Conservation (phyloP, 2,888 invertebrate genomes). For the Listrodromus nycthemerus region DNA sequence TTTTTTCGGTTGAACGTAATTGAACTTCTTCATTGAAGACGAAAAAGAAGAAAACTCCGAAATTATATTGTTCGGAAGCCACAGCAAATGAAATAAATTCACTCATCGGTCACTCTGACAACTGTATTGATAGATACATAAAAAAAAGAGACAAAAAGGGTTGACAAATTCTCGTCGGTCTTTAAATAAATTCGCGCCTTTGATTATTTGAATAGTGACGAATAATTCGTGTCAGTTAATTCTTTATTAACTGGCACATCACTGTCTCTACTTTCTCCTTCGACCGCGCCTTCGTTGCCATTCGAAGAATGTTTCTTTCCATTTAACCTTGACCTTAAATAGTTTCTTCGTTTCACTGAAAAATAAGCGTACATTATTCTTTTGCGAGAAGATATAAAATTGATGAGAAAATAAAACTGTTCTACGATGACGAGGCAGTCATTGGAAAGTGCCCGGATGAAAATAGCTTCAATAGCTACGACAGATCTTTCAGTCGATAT, state of each 20-base stretch:
- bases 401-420: background rate
- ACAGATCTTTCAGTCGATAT: background rate
- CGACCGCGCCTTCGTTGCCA: background rate
- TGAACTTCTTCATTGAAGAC: too few relatives aligned
- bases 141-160: background rate
- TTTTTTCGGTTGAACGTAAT: too few relatives aligned
- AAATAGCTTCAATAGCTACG: background rate
- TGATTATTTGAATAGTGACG: slow-evolving; percentile 1
- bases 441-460: background rate
- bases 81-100: too few relatives aligned
- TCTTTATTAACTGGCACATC: background rate
- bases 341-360: background rate
- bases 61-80: too few relatives aligned
- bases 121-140: background rate
- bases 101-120: too few relatives aligned
- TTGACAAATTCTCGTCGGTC: background rate
- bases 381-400: background rate
- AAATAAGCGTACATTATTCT: background rate
- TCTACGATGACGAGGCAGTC: background rate
- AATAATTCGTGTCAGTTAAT: background rate
- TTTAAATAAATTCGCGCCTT: slow-evolving; percentile 3
- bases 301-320: background rate
- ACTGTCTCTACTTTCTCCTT: slow-evolving; percentile 41
- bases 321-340: background rate
- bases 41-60: too few relatives aligned